Conservation (phyloP, 2,797 vertebrate genomes). For the Enteromius argenteus region DNA sequence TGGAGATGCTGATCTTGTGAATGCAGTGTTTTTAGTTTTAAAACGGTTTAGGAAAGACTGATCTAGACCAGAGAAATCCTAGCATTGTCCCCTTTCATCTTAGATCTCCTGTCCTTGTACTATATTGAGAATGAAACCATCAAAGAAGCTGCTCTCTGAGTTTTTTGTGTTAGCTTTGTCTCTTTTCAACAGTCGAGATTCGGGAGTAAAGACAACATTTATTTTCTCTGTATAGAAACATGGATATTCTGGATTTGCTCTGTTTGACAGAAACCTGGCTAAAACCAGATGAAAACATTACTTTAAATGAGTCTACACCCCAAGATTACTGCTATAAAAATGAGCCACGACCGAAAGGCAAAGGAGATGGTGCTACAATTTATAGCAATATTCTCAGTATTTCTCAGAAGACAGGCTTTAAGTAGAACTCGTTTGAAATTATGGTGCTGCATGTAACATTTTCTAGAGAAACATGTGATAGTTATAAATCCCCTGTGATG, state of each 20-base stretch:
- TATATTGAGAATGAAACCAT: background rate
- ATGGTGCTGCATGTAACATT: no score
- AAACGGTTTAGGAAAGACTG: background rate
- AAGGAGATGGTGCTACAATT: no score
- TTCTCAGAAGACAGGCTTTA: no score
- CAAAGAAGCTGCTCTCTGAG: background rate
- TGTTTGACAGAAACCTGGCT: no score
- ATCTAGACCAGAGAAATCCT: background rate
- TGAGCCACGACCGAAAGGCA: no score
- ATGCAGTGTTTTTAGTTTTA: background rate
- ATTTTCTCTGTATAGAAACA: background rate
- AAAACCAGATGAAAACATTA: no score
- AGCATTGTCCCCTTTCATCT: background rate
- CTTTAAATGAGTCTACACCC: no score
- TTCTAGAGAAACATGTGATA: no score
- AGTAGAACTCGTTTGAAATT: no score
- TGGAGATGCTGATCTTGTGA: background rate
- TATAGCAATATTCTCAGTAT: no score
- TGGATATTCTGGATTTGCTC: background rate
- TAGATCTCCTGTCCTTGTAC: background rate
- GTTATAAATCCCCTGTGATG: no score
- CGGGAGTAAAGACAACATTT: background rate
- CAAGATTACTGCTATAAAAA: no score
- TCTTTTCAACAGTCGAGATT: background rate
- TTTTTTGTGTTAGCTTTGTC: background rate